Evolutionary conservation across 2,797 vertebrate genomes (phyloP).

Genomic region (Protosalanx chinensis): DNA sequence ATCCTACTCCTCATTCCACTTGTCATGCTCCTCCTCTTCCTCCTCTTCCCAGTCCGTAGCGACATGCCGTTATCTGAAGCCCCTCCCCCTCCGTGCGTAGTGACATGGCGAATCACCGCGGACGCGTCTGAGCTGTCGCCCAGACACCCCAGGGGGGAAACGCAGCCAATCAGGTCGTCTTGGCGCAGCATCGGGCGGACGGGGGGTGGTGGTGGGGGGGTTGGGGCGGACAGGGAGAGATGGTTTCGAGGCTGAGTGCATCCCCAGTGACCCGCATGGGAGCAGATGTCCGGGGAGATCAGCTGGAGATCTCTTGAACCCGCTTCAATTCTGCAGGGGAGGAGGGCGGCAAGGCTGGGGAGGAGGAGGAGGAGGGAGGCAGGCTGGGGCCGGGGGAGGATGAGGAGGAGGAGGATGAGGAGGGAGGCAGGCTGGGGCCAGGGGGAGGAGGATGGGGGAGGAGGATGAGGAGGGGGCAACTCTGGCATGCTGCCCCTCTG

Average conservation of each 20-base stretch:
- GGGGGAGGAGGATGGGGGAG: no score
- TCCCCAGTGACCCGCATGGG: conserved; percentile 25
- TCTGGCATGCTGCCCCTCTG: background rate
- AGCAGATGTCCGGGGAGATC: conserved; percentile 44
- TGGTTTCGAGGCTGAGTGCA: conserved; percentile 16
- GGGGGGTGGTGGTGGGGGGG: background rate
- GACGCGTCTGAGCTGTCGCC: conserved; percentile 54
- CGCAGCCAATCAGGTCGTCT: conserved; percentile 15
- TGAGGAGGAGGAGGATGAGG: no score
- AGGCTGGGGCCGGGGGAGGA: no score
- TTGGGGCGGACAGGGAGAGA: background rate
- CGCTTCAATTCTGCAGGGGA: background rate
- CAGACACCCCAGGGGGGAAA: conserved; percentile 50
- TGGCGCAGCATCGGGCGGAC: background rate
- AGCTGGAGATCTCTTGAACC: conserved; percentile 39
- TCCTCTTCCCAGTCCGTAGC: background rate
- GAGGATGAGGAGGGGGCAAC: no score
- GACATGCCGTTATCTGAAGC: background rate
- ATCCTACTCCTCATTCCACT: no score
- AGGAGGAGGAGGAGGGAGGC: no score
- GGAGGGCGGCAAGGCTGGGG: no score
- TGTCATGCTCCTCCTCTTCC: no score
- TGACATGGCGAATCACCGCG: conserved; percentile 68
- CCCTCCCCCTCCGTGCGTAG: background rate
- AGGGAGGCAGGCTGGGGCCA: no score